A percentile compares a stretch with the other conserved stretches of the same genome.
These are phyloP conservation scores for Julus scanicus DNA, from an alignment of 2,888 invertebrate species.

Conservation along the genomic window DNA sequence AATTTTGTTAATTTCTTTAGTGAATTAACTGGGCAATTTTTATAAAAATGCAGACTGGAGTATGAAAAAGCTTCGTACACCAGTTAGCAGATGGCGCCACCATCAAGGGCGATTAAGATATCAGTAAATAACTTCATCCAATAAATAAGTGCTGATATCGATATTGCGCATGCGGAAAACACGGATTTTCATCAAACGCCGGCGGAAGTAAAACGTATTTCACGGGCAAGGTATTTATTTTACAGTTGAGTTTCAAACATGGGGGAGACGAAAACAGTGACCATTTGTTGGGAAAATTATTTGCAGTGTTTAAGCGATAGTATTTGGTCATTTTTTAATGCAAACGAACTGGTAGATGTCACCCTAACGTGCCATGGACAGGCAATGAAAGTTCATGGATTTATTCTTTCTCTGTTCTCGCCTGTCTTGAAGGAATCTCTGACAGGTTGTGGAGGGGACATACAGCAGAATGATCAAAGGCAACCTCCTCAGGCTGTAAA, in stretches of 20 bases:
- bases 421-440: slow-evolving; percentile 29
- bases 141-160: no score
- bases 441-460: background rate
- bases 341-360: background rate
- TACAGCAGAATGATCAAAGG: background rate
- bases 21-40: no score
- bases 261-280: slow-evolving; percentile 3
- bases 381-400: slow-evolving; percentile 22
- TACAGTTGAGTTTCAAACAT: background rate
- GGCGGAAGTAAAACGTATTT: no score
- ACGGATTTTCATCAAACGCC: no score
- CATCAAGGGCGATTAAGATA: no score
- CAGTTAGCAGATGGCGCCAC: no score
- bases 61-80: no score
- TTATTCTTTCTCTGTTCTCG: slow-evolving; percentile 31
- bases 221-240: no score
- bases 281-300: background rate
- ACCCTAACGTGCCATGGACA: background rate
- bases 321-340: slow-evolving; percentile 4
- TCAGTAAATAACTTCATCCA: no score
- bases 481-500: background rate
- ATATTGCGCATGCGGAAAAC: no score
- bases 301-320: background rate
- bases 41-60: no score
- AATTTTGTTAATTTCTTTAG: no score